Evolutionary conservation across 2,113 vertebrate species (phyloP), one percentile per base, ranked within the genome.

Genomic region (Lota lota): DNA sequence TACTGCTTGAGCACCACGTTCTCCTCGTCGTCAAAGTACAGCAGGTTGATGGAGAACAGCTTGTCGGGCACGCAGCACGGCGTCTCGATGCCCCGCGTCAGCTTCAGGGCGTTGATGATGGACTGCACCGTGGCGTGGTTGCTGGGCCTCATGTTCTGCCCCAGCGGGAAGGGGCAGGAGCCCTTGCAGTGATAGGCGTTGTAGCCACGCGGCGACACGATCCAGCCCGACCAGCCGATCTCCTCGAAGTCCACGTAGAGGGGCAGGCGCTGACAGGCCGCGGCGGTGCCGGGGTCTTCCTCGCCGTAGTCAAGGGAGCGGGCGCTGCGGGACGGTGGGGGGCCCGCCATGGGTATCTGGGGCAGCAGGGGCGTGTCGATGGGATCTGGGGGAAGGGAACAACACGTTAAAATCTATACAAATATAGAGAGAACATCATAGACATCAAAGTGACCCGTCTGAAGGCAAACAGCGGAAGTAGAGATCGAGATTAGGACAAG

Each of bases 91-190:
- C 88, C 88, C 72, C 87, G 88, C 59, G 86, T 89, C n/a, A 94
- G 87, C 82, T 92, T 94, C 28, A 94, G 90, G 19, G 93, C 93
- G 17, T 93, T 91, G 76, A 94, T 93, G 80, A 94, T 94, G 77
- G 93, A 93, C 80, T 93, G 93, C 28, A 94, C 93, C 1, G 93
- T 94, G 76, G 93, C 93, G 66, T 94, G 93, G 84, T 94, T 94
- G 66, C 92, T 94, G 0, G 93, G 91, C 47, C 89, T 88, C 92
- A 94, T 93, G 90, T 92, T 93, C 73, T 94, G 92, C 18, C 93
- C 93, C 78, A 94, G 79, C 0, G 93, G 93, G 82, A 94, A 94
- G 15, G 87, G 80, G 57, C 93, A 94, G 65, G 92, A 90, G 51
- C 93, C 93, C 74, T 92, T 93, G 84, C 93, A 94, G 78, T 93